Conservation (phyloP, 2,797 vertebrate genomes). For the Epinephelus awoara region DNA sequence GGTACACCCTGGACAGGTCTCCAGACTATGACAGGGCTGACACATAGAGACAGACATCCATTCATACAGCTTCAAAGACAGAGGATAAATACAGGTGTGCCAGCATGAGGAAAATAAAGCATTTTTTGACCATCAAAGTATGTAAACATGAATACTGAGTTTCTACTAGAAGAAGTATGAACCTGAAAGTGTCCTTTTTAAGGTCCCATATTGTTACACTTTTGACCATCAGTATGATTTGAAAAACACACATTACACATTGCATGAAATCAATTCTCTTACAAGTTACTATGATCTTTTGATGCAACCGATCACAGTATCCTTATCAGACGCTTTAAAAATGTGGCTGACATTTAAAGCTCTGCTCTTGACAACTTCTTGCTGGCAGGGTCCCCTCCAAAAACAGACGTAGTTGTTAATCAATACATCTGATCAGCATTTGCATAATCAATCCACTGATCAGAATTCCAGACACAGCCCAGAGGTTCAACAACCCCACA, state of each 20-base stretch:
- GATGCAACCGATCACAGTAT: neutral
- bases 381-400: constrained; percentile 39
- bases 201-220: neutral
- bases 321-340: neutral
- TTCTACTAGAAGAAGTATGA: too few species aligned
- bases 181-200: too few species aligned
- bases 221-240: neutral
- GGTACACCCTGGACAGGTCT: too few species aligned
- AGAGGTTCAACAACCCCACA: constrained; percentile 55
- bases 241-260: neutral
- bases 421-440: constrained; percentile 80
- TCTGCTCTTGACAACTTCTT: constrained; percentile 19
- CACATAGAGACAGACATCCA: too few species aligned
- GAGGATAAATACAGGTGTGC: too few species aligned
- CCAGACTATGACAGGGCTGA: too few species aligned
- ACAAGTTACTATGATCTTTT: neutral
- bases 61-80: too few species aligned
- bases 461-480: constrained; percentile 79
- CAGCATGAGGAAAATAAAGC: too few species aligned
- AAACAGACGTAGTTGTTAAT: constrained; percentile 71
- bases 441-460: constrained; percentile 80
- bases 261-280: too few species aligned
- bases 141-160: too few species aligned
- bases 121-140: too few species aligned
- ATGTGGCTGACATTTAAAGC: constrained; percentile 11